A percentile compares a stretch with the other conserved stretches of the same genome.
These are phyloP conservation scores for Thysanoteuthis rhombus DNA, from an alignment of 2,888 invertebrate species.

Conservation along the genomic window DNA sequence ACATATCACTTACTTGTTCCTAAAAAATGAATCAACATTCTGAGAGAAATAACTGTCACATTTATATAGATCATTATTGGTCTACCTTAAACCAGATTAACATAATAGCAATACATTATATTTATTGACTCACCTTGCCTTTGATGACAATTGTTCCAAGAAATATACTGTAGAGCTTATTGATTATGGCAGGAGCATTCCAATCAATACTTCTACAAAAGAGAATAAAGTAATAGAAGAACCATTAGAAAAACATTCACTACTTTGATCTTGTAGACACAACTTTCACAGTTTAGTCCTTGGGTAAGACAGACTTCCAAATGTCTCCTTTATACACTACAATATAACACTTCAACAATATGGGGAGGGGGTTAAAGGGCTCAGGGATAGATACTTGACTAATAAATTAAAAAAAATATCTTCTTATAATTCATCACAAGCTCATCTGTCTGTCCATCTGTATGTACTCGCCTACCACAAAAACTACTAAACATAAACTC, in stretches of 20 bases:
- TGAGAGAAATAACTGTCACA: background rate
- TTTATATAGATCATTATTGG: background rate
- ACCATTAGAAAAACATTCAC: background rate
- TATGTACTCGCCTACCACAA: too few relatives aligned
- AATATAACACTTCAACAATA: background rate
- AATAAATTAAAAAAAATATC: background rate
- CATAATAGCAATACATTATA: background rate
- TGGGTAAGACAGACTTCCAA: background rate
- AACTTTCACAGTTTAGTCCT: background rate
- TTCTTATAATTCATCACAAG: background rate
- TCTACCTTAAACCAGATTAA: background rate
- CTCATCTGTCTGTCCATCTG: too few relatives aligned
- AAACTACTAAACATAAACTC: too few relatives aligned
- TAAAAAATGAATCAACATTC: too few relatives aligned
- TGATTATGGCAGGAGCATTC: constrained; percentile 76
- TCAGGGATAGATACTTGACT: too few relatives aligned
- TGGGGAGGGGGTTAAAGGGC: background rate
- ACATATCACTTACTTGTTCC: background rate
- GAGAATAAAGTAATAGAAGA: background rate
- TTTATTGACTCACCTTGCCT: constrained; percentile 54
- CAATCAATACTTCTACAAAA: constrained; percentile 79
- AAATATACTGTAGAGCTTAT: constrained; percentile 83
- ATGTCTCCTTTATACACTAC: background rate
- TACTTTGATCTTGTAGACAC: background rate
- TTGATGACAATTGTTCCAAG: constrained; percentile 76